Conservation (phyloP, 2,797 vertebrate genomes). For the Nannoperca australis region DNA sequence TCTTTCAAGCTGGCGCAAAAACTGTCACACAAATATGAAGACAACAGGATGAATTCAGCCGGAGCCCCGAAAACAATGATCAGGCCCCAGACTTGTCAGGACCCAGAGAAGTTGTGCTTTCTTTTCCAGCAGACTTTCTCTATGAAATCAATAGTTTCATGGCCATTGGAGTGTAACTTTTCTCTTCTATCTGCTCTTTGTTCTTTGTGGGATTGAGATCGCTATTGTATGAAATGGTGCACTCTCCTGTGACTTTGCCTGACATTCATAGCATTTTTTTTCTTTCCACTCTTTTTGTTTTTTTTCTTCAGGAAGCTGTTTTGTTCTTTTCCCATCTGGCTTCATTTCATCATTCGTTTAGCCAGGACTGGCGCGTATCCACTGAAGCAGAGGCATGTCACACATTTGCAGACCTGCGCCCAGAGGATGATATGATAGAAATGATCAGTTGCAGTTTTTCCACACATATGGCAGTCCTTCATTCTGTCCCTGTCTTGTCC, state of each 20-base stretch:
- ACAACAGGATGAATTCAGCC: conserved; percentile 60
- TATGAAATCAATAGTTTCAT: conserved; percentile 83
- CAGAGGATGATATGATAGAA: conserved; percentile 63
- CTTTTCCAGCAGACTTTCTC: conserved; percentile 66
- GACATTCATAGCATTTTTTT: conserved; percentile 58
- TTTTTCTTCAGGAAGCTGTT: conserved; percentile 51
- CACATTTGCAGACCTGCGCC: conserved; percentile 56
- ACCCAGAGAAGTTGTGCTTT: conserved; percentile 52
- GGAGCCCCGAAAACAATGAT: conserved; percentile 65
- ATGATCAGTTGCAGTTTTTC: conserved; percentile 57
- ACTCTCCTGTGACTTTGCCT: conserved; percentile 71
- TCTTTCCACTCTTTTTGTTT: not conserved
- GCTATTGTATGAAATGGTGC: conserved; percentile 66
- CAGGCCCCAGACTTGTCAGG: conserved; percentile 60
- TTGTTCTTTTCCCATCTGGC: conserved; percentile 70
- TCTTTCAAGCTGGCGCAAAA: conserved; percentile 51
- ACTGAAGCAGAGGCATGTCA: conserved; percentile 59
- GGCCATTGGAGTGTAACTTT: conserved; percentile 72
- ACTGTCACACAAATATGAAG: conserved; percentile 70
- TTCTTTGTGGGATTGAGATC: conserved; percentile 64
- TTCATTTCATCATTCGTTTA: conserved; percentile 75
- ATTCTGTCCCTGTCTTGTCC: conserved; percentile 41
- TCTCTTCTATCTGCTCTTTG: conserved; percentile 41
- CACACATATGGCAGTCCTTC: conserved; percentile 53
- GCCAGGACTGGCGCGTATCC: conserved; percentile 50